A percentile compares a stretch with the other conserved stretches of the same genome.
Conservation (phyloP, 2,797 vertebrate genomes). For the Microctenopoma lineatum region DNA sequence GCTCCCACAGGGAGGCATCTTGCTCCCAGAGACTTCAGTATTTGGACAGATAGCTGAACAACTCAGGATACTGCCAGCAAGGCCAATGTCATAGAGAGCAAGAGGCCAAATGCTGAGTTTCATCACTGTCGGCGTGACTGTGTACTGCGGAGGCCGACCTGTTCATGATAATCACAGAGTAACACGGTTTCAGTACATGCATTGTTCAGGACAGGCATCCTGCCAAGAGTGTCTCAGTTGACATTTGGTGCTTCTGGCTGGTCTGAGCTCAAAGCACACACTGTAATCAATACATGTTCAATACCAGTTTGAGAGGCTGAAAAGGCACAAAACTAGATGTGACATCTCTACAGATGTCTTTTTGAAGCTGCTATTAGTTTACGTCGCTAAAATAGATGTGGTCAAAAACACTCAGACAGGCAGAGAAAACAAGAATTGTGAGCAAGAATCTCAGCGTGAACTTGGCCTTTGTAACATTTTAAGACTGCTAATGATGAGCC, state of each 20-base stretch:
- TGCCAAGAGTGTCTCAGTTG: constrained; percentile 13
- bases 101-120: constrained; percentile 59
- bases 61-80: constrained; percentile 51
- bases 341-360: constrained; percentile 5
- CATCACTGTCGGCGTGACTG: constrained; percentile 64
- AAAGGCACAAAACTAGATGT: constrained; percentile 7
- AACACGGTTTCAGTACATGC: constrained; percentile 42
- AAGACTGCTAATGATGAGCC: not conserved
- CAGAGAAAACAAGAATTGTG: not conserved
- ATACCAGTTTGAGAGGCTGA: not conserved
- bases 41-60: constrained; percentile 51
- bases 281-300: constrained; percentile 10
- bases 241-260: not conserved
- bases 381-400: not conserved
- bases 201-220: constrained; percentile 17
- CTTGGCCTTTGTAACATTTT: not conserved
- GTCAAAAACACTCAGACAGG: constrained; percentile 23
- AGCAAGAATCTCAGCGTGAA: constrained; percentile 4
- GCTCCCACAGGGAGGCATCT: constrained; percentile 56
- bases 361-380: constrained; percentile 3
- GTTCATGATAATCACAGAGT: constrained; percentile 22
- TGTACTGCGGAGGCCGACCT: constrained; percentile 21
- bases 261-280: constrained; percentile 8
- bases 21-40: constrained; percentile 26
- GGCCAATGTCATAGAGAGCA: constrained; percentile 55